Conservation (phyloP, 2,113 vertebrate genomes). For the Ciconia stormi region DNA sequence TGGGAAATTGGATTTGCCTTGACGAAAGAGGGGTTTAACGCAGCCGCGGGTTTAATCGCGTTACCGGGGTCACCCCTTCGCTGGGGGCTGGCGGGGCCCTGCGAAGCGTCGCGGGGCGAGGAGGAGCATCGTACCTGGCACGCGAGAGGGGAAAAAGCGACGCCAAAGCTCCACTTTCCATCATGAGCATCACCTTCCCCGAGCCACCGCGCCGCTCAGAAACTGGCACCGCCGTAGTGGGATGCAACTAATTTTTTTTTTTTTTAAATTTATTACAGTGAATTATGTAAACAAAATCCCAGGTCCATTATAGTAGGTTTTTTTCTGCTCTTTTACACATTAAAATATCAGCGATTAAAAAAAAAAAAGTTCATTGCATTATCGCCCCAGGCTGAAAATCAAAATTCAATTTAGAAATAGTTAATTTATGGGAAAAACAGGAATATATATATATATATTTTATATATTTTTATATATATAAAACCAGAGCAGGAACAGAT, state of each 20-base stretch:
- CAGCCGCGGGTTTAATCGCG: not conserved
- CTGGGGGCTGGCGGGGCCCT: not conserved
- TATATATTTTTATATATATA: constrained; percentile 4
- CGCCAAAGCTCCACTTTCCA: not conserved
- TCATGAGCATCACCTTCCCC: fast-evolving
- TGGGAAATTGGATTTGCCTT: not conserved
- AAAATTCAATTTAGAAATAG: constrained; percentile 70
- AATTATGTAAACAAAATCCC: constrained; percentile 37
- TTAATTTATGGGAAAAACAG: constrained; percentile 71
- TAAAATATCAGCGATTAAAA: constrained; percentile 45
- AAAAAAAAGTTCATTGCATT: constrained; percentile 67
- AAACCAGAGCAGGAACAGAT: constrained; percentile 66
- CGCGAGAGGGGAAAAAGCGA: fast-evolving
- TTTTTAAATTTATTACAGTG: not conserved
- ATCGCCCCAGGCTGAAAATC: constrained; percentile 67
- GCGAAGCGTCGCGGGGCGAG: not conserved
- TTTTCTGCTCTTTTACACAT: not conserved
- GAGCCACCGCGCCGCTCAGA: not conserved
- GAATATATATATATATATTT: constrained; percentile 56
- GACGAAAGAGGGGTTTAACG: not conserved
- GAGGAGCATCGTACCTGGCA: not conserved
- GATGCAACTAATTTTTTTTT: not conserved
- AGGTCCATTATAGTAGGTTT: not conserved
- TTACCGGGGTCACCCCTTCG: not conserved
- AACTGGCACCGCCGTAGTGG: fast-evolving